These are phyloP conservation scores for Neostethus bicornis DNA, from an alignment of 2,797 vertebrate genomes.

Conservation along the genomic window DNA sequence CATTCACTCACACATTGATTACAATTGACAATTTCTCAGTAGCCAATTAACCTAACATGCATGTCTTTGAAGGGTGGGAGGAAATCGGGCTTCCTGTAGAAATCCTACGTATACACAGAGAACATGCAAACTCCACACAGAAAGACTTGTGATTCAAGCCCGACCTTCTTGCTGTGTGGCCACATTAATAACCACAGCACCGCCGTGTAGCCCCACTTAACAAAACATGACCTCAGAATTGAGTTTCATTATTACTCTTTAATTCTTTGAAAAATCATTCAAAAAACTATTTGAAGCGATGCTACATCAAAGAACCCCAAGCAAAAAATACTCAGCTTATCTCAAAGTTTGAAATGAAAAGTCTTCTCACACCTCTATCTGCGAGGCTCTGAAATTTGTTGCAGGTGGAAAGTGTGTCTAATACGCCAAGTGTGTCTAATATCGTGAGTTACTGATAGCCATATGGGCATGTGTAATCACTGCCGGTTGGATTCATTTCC, in stretches of 20 bases:
- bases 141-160: too few relatives aligned
- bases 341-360: slow-evolving; percentile 62
- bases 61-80: too few relatives aligned
- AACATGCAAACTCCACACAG: too few relatives aligned
- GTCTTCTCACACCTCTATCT: slow-evolving; percentile 65
- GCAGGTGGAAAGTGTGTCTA: slow-evolving; percentile 61
- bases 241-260: slow-evolving; percentile 12
- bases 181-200: too few relatives aligned
- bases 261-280: too few relatives aligned
- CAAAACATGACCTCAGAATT: slow-evolving; percentile 27
- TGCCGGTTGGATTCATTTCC: slow-evolving; percentile 68
- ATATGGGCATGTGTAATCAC: slow-evolving; percentile 73
- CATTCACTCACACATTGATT: too few relatives aligned
- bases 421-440: slow-evolving; percentile 67
- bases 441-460: slow-evolving; percentile 68
- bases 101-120: too few relatives aligned
- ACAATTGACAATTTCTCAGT: too few relatives aligned
- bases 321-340: slow-evolving; percentile 36
- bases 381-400: slow-evolving; percentile 44
- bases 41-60: too few relatives aligned
- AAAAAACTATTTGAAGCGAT: slow-evolving; percentile 10
- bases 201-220: too few relatives aligned
- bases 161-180: too few relatives aligned
- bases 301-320: slow-evolving; percentile 13
- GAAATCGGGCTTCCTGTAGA: too few relatives aligned